Base-by-base conservation (phyloP, 1,140 invertebrate genomes). In the Heliconius congener region DNA sequence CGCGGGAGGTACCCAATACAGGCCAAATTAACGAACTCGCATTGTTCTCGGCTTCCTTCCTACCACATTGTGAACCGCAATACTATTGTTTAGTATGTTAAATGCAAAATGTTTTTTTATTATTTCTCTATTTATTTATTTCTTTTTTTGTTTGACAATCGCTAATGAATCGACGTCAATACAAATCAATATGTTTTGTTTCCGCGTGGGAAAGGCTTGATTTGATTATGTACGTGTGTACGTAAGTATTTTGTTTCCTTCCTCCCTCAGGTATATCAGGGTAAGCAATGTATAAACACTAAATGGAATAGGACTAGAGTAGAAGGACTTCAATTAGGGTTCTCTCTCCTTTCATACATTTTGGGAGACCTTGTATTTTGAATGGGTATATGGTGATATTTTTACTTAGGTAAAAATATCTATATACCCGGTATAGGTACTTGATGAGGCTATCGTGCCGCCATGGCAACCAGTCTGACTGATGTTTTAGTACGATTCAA, bases 21-120 rank as follows among this genome's bases (percentile, higher is more conserved):
- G 60, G 37, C 71, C 37, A 78, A 55, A 39, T 76, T 76, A 76
- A 76, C 57, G 74, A 66, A 66, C 74, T 42, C 42, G 23, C 55
- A 42, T 76, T 76, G 57, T 76, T 66, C 74, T 8, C 60, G 9
- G 60, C 60, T 5, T 66, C 23, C 27, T n/a, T 66, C 13, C 60
- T 60, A 66, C 60, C 60, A 30, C 60, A 30, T 16, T 66, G 60
- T 66, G 5, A 27, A 66, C 60, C 60, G 11, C 60, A 66, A 30
- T 27, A 5, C 23, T 66, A 23, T 66, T 66, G 27, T 66, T 66
- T 23, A 37, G 5, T 37, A 46, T 5, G 4, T 46, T 46, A 46
- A 16, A 46, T 6, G 27, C 60, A 0, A 66, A 66, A 66, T 27
- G 60, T 6, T 66, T 66, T 23, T 60, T 9, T 60, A n/a, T 60